These are phyloP conservation scores for Macrobrachium rosenbergii DNA, from an alignment of 1,140 invertebrate species.

Conservation along the genomic window DNA sequence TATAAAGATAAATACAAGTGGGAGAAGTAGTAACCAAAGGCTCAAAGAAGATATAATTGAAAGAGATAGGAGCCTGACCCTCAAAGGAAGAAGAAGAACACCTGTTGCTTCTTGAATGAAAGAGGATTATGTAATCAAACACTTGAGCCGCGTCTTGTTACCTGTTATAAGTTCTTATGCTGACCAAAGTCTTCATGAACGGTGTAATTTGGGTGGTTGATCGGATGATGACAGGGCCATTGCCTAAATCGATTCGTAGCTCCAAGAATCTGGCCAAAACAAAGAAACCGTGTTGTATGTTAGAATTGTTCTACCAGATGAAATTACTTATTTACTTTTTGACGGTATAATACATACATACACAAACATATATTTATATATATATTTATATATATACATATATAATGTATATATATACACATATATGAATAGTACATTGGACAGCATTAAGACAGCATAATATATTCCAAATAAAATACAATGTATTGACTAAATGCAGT, in stretches of 20 bases:
- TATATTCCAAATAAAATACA: not conserved
- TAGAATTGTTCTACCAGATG: too few relatives aligned
- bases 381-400: not conserved
- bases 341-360: constrained; percentile 25
- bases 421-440: not conserved
- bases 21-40: too few relatives aligned
- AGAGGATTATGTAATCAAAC: too few relatives aligned
- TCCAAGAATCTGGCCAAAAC: constrained; percentile 72
- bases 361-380: constrained; percentile 19
- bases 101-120: too few relatives aligned
- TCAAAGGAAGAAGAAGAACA: not conserved
- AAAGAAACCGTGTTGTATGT: not conserved
- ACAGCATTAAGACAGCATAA: too few relatives aligned
- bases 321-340: not conserved
- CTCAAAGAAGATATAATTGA: not conserved
- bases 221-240: constrained; percentile 83
- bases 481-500: too few relatives aligned
- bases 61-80: not conserved
- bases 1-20: too few relatives aligned
- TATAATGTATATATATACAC: not conserved
- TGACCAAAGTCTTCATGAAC: constrained; percentile 78
- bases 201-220: constrained; percentile 81
- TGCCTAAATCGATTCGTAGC: constrained; percentile 87
- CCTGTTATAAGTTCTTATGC: constrained; percentile 70
- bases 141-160: not conserved